These are phyloP conservation scores for Chloroclystis v-ata DNA, from an alignment of 2,888 invertebrate genomes.

Conservation along the genomic window DNA sequence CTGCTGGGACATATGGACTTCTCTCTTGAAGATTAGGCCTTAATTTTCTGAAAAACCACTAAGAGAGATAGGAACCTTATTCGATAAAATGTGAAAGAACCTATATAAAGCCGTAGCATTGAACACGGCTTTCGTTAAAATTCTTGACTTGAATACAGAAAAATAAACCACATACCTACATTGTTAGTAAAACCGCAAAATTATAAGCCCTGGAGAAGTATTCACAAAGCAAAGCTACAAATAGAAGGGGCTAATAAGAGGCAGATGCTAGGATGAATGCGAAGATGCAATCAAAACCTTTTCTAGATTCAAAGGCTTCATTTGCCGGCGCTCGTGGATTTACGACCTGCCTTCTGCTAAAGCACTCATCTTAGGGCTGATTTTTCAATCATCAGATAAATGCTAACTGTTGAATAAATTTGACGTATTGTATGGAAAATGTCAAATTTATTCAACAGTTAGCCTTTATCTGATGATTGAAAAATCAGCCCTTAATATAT, in stretches of 20 bases:
- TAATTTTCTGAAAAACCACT: no score
- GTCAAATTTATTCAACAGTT: no score
- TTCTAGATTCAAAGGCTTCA: slow-evolving; percentile 34
- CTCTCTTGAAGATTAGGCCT: no score
- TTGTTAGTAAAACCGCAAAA: slow-evolving; percentile 15
- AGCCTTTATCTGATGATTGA: no score
- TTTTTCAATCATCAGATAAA: no score
- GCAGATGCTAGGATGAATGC: slow-evolving; percentile 32
- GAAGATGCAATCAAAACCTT: slow-evolving; percentile 31
- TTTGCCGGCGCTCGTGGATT: slow-evolving; percentile 27
- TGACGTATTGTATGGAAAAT: no score
- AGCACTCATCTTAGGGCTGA: neutral
- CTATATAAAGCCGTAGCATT: no score
- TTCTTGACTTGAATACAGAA: slow-evolving; percentile 6
- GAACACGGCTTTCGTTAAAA: slow-evolving; percentile 10
- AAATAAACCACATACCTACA: slow-evolving; percentile 15
- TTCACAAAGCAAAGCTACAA: slow-evolving; percentile 29
- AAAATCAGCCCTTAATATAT: no score
- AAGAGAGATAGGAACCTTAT: no score
- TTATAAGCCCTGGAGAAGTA: slow-evolving; percentile 20
- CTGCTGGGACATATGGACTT: no score
- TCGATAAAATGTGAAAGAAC: no score
- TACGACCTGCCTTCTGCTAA: slow-evolving; percentile 6
- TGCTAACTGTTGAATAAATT: no score
- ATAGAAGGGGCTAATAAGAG: slow-evolving; percentile 31